Percentiles rank a stretch among this genome's conserved stretches.
Conservation (phyloP, 2,888 invertebrate genomes). For the Philonicus albiceps region DNA sequence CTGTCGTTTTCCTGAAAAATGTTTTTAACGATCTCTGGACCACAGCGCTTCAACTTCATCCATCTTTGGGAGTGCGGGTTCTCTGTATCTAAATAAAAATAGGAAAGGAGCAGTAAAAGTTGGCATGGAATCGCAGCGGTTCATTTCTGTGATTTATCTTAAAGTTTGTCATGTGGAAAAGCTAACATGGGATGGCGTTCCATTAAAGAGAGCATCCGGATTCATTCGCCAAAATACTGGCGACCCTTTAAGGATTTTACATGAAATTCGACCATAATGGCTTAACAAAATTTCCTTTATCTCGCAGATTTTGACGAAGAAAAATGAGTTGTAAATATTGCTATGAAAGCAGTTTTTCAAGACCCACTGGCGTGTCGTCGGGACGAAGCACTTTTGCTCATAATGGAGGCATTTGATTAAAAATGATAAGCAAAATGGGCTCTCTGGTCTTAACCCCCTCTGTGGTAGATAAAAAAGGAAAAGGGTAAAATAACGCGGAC, state of each 20-base stretch:
- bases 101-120: background rate
- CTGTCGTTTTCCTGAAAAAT: background rate
- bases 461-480: background rate
- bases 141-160: slow-evolving; percentile 12
- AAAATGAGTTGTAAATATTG: background rate
- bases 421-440: background rate
- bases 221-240: background rate
- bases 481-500: background rate
- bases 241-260: background rate
- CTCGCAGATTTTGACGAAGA: background rate
- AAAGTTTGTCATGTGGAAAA: slow-evolving; percentile 11
- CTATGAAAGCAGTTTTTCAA: background rate
- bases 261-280: background rate
- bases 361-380: background rate
- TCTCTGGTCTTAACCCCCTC: background rate
- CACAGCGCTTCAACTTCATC: background rate
- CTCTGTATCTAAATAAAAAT: background rate
- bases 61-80: background rate
- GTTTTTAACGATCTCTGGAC: background rate
- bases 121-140: background rate
- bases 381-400: background rate
- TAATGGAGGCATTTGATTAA: background rate
- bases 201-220: background rate
- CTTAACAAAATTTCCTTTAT: background rate
- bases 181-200: background rate